These are phyloP conservation scores for Neolamprologus hecqui DNA, from an alignment of 2,113 vertebrate genomes.

Conservation along the genomic window DNA sequence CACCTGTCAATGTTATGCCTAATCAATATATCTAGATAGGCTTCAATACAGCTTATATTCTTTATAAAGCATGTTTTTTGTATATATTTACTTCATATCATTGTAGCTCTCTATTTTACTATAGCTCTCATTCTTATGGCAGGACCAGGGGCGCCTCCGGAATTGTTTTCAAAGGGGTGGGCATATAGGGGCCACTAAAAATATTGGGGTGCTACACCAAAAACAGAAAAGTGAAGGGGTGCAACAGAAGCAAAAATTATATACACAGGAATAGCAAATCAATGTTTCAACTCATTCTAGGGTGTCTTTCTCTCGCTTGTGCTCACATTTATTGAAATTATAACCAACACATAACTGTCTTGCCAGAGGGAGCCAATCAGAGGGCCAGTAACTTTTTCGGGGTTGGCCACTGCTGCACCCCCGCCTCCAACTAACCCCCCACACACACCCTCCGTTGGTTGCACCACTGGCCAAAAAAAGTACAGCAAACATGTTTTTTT, in stretches of 20 bases:
- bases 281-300: neutral
- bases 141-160: neutral
- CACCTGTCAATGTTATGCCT: neutral
- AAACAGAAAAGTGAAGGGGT: neutral
- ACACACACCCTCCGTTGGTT: neutral
- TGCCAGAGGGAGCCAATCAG: neutral
- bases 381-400: accelerated
- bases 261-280: neutral
- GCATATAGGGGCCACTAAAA: neutral
- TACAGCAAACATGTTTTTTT: neutral
- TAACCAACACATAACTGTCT: neutral
- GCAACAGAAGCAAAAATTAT: neutral
- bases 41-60: neutral
- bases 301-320: neutral
- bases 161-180: neutral
- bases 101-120: neutral
- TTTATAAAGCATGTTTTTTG: neutral
- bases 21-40: neutral
- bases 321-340: neutral
- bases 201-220: neutral
- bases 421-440: accelerated
- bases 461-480: neutral
- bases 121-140: neutral
- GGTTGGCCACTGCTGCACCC: neutral
- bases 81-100: neutral